Evolutionary conservation across 2,113 vertebrate species (phyloP), one percentile per base, ranked within the genome.

Genomic region (Trichomycterus rosablanca): DNA sequence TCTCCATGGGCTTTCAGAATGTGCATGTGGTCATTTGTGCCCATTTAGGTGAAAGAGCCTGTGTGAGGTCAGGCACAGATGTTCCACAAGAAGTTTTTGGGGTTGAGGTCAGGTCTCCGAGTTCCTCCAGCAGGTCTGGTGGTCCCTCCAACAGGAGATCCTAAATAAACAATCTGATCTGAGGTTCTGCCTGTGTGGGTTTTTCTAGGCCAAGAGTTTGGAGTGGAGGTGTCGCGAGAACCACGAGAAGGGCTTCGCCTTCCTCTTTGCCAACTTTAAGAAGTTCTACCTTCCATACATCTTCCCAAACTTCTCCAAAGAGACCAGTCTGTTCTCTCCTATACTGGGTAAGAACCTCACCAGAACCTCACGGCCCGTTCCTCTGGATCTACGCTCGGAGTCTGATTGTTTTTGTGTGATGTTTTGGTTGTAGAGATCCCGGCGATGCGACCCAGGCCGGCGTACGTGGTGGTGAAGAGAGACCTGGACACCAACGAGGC

Each of bases 201-300:
- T 55, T 48, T 80, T 73, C 59, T 83, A 99, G 96, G 94, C 96
- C 50, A 97, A 97, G 76, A 95, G 94, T 83, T 91, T 99, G 65
- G 94, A 99, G 86, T 99, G 96, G 96, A 93, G 91, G 72, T 95
- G 92, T 82, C 96, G 97, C 79, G 96, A 97, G 81, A 97, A 98
- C 74, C 95, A 99, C 66, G 95, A 99, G 81, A 95, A 89, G 64
- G 95, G 94, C 80, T 99, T 99, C 82, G 95, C 92, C 60, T 98
- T 98, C 83, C 88, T 99, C 67, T 98, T 99, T 77, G 90, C 87
- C 74, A 91, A 96, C 86, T 99, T 99, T 85, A 94, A 93, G 86
- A 98, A 96, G 84, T 96, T 92, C 81, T 99, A 97, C 74, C 91
- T 99, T 80, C 93, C 94, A 84, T 93, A 94, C 80, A 96, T 99